These are phyloP conservation scores for Mylabris phalerata DNA, from an alignment of 1,140 invertebrate genomes.

Conservation along the genomic window DNA sequence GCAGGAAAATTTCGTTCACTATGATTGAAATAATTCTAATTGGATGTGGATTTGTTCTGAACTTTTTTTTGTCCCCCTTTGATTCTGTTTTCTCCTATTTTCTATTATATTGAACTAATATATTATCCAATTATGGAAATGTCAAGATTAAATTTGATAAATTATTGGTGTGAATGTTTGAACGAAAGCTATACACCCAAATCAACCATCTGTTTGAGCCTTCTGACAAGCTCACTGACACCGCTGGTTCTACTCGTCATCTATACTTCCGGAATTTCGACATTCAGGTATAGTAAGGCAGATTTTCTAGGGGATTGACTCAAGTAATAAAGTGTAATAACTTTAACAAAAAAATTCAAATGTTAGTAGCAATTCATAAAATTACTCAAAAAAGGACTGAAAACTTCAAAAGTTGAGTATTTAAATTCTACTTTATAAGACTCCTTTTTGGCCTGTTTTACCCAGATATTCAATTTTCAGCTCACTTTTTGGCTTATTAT, in stretches of 20 bases:
- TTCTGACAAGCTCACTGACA: conserved; percentile 7
- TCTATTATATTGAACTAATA: conserved; percentile 4
- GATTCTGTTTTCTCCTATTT: background rate
- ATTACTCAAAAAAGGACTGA: no score
- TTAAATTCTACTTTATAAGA: no score
- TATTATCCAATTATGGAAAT: background rate
- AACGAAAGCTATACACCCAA: conserved; percentile 2
- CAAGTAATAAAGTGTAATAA: no score
- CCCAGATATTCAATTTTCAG: no score
- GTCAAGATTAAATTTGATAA: conserved; percentile 14
- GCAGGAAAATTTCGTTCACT: conserved; percentile 3
- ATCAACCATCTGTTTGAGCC: conserved; percentile 6
- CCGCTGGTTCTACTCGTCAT: background rate
- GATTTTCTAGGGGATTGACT: no score
- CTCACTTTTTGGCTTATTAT: no score
- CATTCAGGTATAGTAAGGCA: background rate
- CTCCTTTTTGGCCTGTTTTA: no score
- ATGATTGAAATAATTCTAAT: conserved; percentile 8
- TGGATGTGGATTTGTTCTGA: background rate
- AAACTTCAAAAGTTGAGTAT: no score
- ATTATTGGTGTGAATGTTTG: conserved; percentile 1
- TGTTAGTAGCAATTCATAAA: no score
- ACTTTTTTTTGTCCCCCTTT: background rate
- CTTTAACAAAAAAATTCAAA: no score
- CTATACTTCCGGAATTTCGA: background rate